These are phyloP conservation scores for Aethes cnicana DNA, from an alignment of 2,888 invertebrate genomes.

Conservation along the genomic window DNA sequence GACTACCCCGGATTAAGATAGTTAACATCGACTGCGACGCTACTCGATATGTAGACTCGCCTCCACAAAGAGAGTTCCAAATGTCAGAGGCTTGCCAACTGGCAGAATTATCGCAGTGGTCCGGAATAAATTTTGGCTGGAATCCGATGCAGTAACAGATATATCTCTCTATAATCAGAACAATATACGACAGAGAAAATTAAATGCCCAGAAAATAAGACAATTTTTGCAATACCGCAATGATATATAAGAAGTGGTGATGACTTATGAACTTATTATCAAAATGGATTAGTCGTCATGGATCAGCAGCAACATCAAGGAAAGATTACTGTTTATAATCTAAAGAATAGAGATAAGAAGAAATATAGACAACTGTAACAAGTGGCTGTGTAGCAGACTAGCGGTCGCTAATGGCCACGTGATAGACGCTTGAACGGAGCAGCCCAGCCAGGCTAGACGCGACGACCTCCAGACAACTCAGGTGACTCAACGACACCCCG, in stretches of 20 bases:
- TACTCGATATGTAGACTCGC: conserved; percentile 47
- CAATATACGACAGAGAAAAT: background rate
- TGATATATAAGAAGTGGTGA: too few species aligned
- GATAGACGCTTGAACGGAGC: conserved; percentile 59
- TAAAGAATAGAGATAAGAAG: too few species aligned
- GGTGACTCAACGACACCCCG: conserved; percentile 53
- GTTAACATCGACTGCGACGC: conserved; percentile 55
- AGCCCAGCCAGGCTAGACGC: conserved; percentile 48
- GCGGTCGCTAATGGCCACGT: conserved; percentile 40
- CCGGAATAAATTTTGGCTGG: conserved; percentile 45
- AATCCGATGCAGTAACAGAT: conserved; percentile 26
- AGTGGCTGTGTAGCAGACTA: conserved; percentile 28
- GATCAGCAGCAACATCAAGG: too few species aligned
- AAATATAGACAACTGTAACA: too few species aligned
- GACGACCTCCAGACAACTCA: conserved; percentile 71
- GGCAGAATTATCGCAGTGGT: conserved; percentile 46
- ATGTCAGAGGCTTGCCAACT: conserved; percentile 59
- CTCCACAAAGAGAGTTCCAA: conserved; percentile 54
- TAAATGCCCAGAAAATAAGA: background rate
- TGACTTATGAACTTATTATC: too few species aligned
- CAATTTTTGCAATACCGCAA: background rate
- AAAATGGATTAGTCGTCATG: background rate
- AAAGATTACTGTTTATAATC: too few species aligned
- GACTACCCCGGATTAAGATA: conserved; percentile 52
- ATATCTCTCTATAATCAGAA: background rate